These are phyloP conservation scores for Calosoma granatense DNA, from an alignment of 1,140 invertebrate species.

Conservation along the genomic window DNA sequence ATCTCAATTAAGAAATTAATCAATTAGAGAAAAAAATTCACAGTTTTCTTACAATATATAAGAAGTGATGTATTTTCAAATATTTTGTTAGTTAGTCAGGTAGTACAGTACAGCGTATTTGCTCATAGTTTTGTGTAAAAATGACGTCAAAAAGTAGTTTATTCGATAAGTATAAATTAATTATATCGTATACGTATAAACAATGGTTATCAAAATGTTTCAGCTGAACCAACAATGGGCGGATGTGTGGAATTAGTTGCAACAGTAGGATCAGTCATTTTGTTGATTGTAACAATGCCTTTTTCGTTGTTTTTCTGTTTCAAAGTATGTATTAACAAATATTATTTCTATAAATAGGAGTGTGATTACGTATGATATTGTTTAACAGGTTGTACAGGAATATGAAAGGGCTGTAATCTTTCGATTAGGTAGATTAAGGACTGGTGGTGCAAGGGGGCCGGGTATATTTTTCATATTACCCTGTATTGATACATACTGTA, in stretches of 20 bases:
- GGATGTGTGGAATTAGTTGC: conserved; percentile 71
- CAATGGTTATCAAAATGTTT: conserved; percentile 13
- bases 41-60: too few relatives aligned
- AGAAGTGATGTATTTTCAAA: too few relatives aligned
- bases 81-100: too few relatives aligned
- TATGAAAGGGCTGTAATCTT: conserved; percentile 73
- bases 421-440: conserved; percentile 54
- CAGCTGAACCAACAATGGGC: conserved; percentile 44
- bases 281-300: conserved; percentile 72
- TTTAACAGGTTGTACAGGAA: conserved; percentile 53
- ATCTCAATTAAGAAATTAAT: too few relatives aligned
- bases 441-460: conserved; percentile 63
- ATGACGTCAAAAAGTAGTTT: too few relatives aligned
- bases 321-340: conserved; percentile 45
- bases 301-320: conserved; percentile 79
- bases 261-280: conserved; percentile 63
- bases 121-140: too few relatives aligned
- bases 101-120: too few relatives aligned
- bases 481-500: conserved; percentile 83
- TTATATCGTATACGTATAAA: too few relatives aligned
- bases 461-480: conserved; percentile 84
- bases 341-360: not conserved
- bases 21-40: too few relatives aligned
- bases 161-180: too few relatives aligned
- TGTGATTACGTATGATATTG: not conserved